phyloP scores from a whole-genome alignment of 2,113 vertebrate species.

The Pionites leucogaster region DNA sequence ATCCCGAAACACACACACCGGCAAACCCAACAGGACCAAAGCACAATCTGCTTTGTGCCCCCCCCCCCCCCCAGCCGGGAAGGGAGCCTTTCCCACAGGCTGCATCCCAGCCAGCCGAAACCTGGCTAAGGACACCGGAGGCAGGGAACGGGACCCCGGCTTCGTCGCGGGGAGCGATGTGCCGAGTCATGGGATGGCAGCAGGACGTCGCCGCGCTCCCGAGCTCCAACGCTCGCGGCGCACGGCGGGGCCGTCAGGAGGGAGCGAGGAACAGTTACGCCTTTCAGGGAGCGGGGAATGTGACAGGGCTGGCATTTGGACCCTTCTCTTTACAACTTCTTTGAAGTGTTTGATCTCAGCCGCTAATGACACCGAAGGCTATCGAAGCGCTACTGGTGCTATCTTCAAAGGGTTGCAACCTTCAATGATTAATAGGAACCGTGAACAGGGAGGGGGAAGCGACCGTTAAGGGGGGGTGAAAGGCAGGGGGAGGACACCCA shows the following conservation, averaged over 20 bases:
- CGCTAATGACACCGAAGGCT: constrained; percentile 6
- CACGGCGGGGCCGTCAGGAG: background rate
- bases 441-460: background rate
- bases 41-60: background rate
- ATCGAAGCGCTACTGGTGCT: background rate
- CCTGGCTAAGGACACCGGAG: background rate
- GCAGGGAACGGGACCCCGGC: background rate
- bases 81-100: background rate
- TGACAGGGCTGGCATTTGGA: background rate
- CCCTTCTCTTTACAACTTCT: constrained; percentile 53
- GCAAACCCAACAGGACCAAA: background rate
- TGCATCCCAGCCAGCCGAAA: background rate
- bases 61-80: background rate
- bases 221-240: background rate
- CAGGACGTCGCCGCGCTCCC: background rate
- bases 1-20: background rate
- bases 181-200: constrained; percentile 35
- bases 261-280: background rate
- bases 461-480: background rate
- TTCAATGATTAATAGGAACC: constrained; percentile 46
- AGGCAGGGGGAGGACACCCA: background rate
- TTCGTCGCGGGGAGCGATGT: background rate
- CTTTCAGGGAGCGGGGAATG: background rate
- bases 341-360: constrained; percentile 53
- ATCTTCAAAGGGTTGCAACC: constrained; percentile 40